Evolutionary conservation across 2,888 invertebrate genomes (phyloP).

Genomic region (Hirtodrosophila cameraria): DNA sequence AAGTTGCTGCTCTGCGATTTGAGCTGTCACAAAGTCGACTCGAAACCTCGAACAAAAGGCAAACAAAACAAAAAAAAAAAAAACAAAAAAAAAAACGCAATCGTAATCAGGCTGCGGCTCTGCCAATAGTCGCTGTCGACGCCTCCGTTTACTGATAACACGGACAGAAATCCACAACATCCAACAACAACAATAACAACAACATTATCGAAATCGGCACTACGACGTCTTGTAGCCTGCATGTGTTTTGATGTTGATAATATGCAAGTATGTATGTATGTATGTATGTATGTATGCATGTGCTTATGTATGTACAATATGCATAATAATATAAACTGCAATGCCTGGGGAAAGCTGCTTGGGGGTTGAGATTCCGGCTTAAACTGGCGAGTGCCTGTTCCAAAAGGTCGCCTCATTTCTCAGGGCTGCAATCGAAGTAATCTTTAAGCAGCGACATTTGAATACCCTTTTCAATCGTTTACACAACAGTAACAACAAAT

Average conservation of each 20-base stretch:
- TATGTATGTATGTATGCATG: conserved; percentile 10
- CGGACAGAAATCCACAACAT: conserved; percentile 19
- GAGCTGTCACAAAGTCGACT: conserved; percentile 57
- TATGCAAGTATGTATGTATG: not conserved
- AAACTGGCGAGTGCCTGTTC: conserved; percentile 66
- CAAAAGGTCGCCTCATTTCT: conserved; percentile 32
- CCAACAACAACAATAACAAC: not conserved
- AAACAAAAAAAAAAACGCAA: too few relatives aligned
- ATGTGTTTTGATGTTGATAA: conserved; percentile 29
- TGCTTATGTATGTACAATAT: conserved; percentile 10
- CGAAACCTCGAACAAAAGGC: conserved; percentile 75
- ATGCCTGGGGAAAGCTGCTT: conserved; percentile 5
- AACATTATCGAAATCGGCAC: not conserved
- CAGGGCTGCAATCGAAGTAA: not conserved
- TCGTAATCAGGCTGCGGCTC: conserved; percentile 61
- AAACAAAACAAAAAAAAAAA: too few relatives aligned
- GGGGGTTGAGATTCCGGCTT: conserved; percentile 45
- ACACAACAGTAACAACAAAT: too few relatives aligned
- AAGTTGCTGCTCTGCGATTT: conserved; percentile 45
- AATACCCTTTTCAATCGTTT: conserved; percentile 24
- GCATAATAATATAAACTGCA: conserved; percentile 2
- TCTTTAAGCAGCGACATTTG: conserved; percentile 1
- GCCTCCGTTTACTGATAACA: conserved; percentile 51
- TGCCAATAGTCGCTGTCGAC: conserved; percentile 35
- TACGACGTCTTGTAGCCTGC: conserved; percentile 12